These are phyloP conservation scores for Merluccius polli DNA, from an alignment of 2,797 vertebrate species.

Conservation along the genomic window DNA sequence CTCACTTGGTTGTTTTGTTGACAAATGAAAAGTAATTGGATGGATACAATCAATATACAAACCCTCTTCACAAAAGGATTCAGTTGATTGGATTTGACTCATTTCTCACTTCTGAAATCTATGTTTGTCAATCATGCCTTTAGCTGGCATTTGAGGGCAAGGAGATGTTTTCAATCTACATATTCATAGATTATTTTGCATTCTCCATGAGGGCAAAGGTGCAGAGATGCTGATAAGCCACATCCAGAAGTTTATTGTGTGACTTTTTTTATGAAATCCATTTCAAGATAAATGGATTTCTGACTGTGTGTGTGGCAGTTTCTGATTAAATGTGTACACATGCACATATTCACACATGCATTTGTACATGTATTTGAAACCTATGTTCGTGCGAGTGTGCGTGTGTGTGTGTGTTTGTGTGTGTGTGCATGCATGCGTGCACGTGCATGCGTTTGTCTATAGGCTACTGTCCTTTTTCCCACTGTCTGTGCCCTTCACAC, in stretches of 20 bases:
- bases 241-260: neutral
- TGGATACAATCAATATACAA: neutral
- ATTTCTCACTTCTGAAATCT: neutral
- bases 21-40: neutral
- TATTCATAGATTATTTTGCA: neutral
- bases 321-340: neutral
- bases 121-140: neutral
- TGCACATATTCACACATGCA: neutral
- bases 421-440: neutral
- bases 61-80: neutral
- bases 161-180: neutral
- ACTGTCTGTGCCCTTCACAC: constrained; percentile 32
- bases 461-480: neutral
- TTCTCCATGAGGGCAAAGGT: neutral
- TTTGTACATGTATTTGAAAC: neutral
- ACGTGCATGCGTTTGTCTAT: neutral
- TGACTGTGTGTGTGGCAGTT: neutral
- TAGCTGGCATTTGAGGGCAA: neutral
- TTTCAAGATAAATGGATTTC: neutral
- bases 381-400: neutral
- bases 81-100: neutral
- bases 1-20: neutral
- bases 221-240: neutral
- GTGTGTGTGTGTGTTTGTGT: neutral
- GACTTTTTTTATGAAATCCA: neutral